Conservation (phyloP, 2,113 vertebrate species). For the Brachyhypopomus occidentalis region DNA sequence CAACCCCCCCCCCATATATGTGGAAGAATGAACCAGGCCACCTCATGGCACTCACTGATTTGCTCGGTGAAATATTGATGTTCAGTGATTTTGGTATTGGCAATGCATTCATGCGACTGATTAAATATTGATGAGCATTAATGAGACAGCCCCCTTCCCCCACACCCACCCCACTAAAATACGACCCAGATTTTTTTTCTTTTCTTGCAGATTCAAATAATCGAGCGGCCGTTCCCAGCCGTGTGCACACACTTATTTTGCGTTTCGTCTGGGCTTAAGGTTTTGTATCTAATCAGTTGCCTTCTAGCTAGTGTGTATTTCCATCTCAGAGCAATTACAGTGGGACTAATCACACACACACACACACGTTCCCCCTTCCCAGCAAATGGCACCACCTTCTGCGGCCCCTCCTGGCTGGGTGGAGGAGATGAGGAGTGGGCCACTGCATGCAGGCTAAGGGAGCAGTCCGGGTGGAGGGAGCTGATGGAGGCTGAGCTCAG, state of each 20-base stretch:
- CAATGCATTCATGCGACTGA: constrained; percentile 33
- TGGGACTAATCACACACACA: constrained; percentile 41
- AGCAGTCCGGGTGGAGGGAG: too few species aligned
- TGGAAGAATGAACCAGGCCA: too few species aligned
- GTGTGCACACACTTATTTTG: constrained; percentile 6
- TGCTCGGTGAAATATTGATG: constrained; percentile 31
- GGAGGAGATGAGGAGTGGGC: constrained; percentile 10
- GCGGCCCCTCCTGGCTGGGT: constrained; percentile 16
- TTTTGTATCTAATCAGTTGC: constrained; percentile 53
- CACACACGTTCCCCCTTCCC: constrained; percentile 3
- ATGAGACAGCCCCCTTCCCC: constrained; percentile 37
- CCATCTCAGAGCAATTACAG: constrained; percentile 43
- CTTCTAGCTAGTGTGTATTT: constrained; percentile 50
- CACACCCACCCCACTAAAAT: not conserved
- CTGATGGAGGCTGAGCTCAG: too few species aligned
- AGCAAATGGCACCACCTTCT: not conserved
- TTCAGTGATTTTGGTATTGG: constrained; percentile 35
- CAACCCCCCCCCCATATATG: too few species aligned
- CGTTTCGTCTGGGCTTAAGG: constrained; percentile 41
- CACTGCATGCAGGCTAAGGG: too few species aligned
- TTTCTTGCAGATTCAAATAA: constrained; percentile 31
- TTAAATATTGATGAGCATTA: constrained; percentile 51
- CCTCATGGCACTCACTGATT: not conserved
- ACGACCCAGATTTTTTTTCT: constrained; percentile 17
- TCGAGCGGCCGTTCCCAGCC: constrained; percentile 29